These are phyloP conservation scores for Dryocosmus kuriphilus DNA, from an alignment of 2,888 invertebrate species.

Conservation along the genomic window DNA sequence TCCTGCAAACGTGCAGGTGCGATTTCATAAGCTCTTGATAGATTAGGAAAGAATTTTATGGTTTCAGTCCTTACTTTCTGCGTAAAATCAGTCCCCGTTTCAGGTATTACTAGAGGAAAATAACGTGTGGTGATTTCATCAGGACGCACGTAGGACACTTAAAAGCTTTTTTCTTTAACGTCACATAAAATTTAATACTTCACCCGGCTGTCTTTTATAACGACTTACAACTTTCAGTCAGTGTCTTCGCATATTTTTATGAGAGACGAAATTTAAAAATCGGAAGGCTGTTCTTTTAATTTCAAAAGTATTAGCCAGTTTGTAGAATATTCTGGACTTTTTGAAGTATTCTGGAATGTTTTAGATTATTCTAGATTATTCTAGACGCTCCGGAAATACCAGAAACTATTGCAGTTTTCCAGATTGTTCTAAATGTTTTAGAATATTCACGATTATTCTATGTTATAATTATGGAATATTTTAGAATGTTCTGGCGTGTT, in stretches of 20 bases:
- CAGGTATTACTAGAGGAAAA: background rate
- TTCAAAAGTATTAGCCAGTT: too few relatives aligned
- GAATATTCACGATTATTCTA: too few relatives aligned
- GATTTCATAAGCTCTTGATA: background rate
- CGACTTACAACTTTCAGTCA: background rate
- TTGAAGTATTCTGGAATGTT: too few relatives aligned
- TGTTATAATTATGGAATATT: too few relatives aligned
- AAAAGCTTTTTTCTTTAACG: background rate
- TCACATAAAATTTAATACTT: background rate
- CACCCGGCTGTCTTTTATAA: background rate
- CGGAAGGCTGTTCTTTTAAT: background rate
- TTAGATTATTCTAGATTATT: too few relatives aligned
- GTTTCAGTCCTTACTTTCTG: background rate
- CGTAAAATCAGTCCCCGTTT: background rate
- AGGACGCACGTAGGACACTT: background rate
- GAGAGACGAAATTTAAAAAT: background rate
- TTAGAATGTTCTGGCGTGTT: too few relatives aligned
- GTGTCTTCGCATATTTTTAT: background rate
- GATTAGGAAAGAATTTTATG: background rate
- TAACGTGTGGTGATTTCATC: background rate
- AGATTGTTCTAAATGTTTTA: too few relatives aligned
- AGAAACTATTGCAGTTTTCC: too few relatives aligned
- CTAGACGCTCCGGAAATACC: too few relatives aligned
- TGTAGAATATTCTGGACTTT: too few relatives aligned
- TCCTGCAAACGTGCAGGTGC: background rate